Evolutionary conservation across 2,888 invertebrate genomes (phyloP).

Genomic region (Bhutanitis thaidina): DNA sequence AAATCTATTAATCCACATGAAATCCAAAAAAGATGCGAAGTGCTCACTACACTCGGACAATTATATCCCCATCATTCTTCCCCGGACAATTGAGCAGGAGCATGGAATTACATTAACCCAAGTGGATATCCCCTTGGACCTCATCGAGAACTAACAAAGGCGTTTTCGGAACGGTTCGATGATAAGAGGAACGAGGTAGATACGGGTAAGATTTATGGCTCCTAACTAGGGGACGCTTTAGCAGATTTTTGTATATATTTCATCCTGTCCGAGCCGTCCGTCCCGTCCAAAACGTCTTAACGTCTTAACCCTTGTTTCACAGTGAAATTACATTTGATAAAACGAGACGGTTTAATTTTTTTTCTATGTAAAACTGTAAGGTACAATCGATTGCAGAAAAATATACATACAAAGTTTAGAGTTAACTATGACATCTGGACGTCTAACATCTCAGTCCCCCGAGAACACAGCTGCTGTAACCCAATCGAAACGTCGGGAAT

Average conservation of each 20-base stretch:
- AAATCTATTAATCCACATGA: conserved; percentile 15
- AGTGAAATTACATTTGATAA: conserved; percentile 15
- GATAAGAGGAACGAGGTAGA: conserved; percentile 21
- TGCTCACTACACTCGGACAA: conserved; percentile 23
- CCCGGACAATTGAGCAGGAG: conserved; percentile 33
- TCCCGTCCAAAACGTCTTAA: no score
- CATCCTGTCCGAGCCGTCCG: conserved; percentile 5
- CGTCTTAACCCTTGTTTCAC: conserved; percentile 15
- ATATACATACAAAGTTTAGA: no score
- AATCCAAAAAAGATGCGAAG: conserved; percentile 23
- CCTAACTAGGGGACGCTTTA: conserved; percentile 24
- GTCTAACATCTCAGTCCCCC: no score
- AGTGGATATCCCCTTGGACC: conserved; percentile 15
- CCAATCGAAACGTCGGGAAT: no score
- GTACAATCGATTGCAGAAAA: no score
- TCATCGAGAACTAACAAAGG: conserved; percentile 20
- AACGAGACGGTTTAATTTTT: conserved; percentile 6
- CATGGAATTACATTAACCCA: conserved; percentile 19
- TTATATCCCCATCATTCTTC: conserved; percentile 41
- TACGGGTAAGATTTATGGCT: conserved; percentile 30
- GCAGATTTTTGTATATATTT: conserved; percentile 23
- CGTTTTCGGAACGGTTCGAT: conserved; percentile 11
- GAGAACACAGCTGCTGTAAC: no score
- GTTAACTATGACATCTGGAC: no score
- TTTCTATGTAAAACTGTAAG: background rate